phyloP scores from a whole-genome alignment of 2,888 invertebrate species.

The Tenthredo distinguenda region DNA sequence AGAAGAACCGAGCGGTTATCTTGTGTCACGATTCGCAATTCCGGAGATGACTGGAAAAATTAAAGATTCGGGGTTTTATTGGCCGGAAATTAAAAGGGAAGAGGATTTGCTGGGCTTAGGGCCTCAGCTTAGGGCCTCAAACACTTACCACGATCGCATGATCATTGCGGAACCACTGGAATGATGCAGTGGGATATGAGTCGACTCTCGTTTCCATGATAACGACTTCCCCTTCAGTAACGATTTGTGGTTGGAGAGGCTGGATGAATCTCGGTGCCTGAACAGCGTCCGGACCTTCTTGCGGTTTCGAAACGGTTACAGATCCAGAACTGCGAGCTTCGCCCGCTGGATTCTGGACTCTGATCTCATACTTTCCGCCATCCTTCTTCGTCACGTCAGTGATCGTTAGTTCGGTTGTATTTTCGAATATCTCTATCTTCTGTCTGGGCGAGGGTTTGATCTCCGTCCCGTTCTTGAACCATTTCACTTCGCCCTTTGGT shows the following conservation, averaged over 20 bases:
- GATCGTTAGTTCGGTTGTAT: conserved; percentile 84
- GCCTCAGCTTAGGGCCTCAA: neutral
- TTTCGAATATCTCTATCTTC: conserved; percentile 82
- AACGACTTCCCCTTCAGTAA: conserved; percentile 87
- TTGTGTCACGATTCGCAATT: conserved; percentile 86
- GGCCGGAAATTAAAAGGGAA: neutral
- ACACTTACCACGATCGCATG: conserved; percentile 82
- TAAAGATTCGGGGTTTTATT: neutral
- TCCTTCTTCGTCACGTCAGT: conserved; percentile 86
- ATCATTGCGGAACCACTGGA: conserved; percentile 92
- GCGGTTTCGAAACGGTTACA: conserved; percentile 85
- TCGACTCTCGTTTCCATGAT: conserved; percentile 89
- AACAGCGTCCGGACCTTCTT: conserved; percentile 81
- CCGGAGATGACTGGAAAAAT: conserved; percentile 80
- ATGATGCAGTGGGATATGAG: conserved; percentile 89
- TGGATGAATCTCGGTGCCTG: conserved; percentile 87
- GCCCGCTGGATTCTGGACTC: conserved; percentile 88
- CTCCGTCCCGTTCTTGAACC: conserved; percentile 92
- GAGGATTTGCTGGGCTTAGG: neutral
- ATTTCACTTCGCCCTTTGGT: conserved; percentile 87
- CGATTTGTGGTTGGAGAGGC: conserved; percentile 85
- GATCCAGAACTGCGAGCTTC: conserved; percentile 91
- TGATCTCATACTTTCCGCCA: conserved; percentile 93
- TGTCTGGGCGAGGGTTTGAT: conserved; percentile 84
- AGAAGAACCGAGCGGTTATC: conserved; percentile 90